phyloP scores from a whole-genome alignment of 92 coral and sea anemone genomes.

The Phenganax subtilis region DNA sequence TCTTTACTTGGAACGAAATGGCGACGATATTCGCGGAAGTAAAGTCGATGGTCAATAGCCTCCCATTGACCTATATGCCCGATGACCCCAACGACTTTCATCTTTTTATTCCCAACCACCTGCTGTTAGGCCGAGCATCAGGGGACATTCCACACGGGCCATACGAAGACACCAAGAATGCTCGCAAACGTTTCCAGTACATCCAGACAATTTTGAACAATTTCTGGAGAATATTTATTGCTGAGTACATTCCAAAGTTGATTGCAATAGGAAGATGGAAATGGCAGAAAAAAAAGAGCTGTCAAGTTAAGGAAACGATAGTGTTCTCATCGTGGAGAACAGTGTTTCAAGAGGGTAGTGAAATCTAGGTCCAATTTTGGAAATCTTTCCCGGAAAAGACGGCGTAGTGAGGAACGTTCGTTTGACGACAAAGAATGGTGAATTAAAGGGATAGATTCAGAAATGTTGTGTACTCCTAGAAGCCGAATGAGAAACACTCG shows the following conservation, averaged over 20 bases:
- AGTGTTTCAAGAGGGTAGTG: conserved; percentile 48
- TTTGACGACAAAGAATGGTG: background rate
- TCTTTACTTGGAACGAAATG: conserved; percentile 46
- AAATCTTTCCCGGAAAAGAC: background rate
- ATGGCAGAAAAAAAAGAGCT: conserved; percentile 33
- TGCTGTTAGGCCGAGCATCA: conserved; percentile 35
- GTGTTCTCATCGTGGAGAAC: conserved; percentile 50
- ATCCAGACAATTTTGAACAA: conserved; percentile 48
- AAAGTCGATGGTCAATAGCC: conserved; percentile 42
- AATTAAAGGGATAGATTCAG: conserved; percentile 13
- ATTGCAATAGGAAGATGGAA: conserved; percentile 22
- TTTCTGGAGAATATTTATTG: conserved; percentile 46
- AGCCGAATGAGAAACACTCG: conserved; percentile 14
- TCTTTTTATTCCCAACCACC: conserved; percentile 45
- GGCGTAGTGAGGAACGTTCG: background rate
- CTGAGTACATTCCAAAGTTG: conserved; percentile 31
- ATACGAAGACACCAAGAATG: conserved; percentile 45
- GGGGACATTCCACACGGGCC: conserved; percentile 40
- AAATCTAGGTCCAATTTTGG: conserved; percentile 40
- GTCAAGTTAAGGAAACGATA: conserved; percentile 45
- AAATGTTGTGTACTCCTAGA: conserved; percentile 44
- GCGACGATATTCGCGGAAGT: conserved; percentile 43
- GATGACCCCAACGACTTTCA: conserved; percentile 48
- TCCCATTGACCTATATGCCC: conserved; percentile 39
- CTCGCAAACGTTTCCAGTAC: conserved; percentile 48